Evolutionary conservation across 1,140 invertebrate species (phyloP).

Genomic region (Tetranychus urticae): DNA sequence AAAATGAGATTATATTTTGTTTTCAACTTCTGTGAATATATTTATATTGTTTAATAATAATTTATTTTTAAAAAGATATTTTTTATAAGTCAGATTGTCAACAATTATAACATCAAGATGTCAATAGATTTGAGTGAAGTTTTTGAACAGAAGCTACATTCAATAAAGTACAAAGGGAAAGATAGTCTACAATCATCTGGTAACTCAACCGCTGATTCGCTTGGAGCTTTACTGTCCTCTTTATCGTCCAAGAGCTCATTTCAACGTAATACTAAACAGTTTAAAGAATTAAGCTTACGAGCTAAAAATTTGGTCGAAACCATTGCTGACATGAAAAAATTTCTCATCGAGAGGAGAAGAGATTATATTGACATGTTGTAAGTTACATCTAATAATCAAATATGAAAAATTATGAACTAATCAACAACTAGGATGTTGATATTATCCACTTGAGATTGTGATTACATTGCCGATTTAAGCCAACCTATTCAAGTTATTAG

Average conservation of each 20-base stretch:
- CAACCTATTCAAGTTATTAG: background rate
- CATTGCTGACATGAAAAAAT: constrained; percentile 49
- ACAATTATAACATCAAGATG: background rate
- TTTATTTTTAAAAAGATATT: too few species aligned
- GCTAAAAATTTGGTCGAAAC: constrained; percentile 23
- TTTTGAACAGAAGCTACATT: background rate
- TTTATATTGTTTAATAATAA: too few species aligned
- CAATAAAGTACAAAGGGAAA: background rate
- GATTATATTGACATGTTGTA: constrained; percentile 59
- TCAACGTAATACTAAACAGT: background rate
- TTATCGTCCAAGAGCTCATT: background rate
- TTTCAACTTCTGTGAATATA: too few species aligned
- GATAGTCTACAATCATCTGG: background rate
- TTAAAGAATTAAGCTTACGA: background rate
- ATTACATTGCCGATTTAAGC: too few species aligned
- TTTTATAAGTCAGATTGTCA: too few species aligned
- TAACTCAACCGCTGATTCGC: background rate
- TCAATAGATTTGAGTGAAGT: background rate
- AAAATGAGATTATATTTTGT: too few species aligned
- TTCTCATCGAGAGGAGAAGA: constrained; percentile 52
- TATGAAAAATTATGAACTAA: too few species aligned
- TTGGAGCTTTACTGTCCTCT: background rate
- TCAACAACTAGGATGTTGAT: too few species aligned
- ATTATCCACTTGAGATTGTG: too few species aligned
- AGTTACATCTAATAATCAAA: background rate